These are phyloP conservation scores for Brachyistius frenatus DNA, from an alignment of 2,113 vertebrate species.

Conservation along the genomic window DNA sequence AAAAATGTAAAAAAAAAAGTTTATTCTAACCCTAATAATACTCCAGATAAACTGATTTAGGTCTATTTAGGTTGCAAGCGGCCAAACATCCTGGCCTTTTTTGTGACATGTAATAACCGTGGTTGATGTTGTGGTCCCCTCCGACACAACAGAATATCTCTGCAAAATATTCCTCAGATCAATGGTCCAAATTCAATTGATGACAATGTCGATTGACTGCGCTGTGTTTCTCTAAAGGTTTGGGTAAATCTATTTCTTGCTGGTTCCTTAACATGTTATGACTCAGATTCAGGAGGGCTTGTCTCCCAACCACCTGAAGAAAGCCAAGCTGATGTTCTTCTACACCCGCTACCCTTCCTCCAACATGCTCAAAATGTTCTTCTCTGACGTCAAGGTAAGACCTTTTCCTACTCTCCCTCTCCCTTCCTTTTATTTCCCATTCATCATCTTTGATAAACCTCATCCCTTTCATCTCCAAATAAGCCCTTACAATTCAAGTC, in stretches of 20 bases:
- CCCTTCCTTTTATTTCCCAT: not conserved
- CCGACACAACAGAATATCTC: not conserved
- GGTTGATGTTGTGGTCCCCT: not conserved
- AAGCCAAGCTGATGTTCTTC: slow-evolving; percentile 99
- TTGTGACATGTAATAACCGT: not conserved
- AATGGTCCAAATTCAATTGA: not conserved
- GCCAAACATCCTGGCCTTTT: too few species aligned
- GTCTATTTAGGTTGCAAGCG: too few species aligned
- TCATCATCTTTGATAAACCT: too few species aligned
- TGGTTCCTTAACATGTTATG: slow-evolving; percentile 64
- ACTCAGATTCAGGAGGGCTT: slow-evolving; percentile 93
- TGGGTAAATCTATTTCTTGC: too few species aligned
- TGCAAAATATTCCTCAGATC: too few species aligned
- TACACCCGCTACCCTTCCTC: slow-evolving; percentile 99
- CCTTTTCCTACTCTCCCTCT: too few species aligned
- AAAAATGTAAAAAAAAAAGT: too few species aligned
- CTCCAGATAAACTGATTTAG: too few species aligned
- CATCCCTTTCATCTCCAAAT: too few species aligned
- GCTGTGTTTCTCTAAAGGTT: slow-evolving; percentile 6
- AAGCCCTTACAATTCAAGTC: too few species aligned
- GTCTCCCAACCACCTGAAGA: slow-evolving; percentile 99
- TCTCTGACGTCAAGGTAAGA: slow-evolving; percentile 99
- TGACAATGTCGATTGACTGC: not conserved
- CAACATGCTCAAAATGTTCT: slow-evolving; percentile 99
- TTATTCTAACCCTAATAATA: too few species aligned